Percentiles rank a stretch among this genome's conserved stretches.
Evolutionary conservation across 2,113 vertebrate genomes (phyloP).

Genomic region (Nibea albiflora): DNA sequence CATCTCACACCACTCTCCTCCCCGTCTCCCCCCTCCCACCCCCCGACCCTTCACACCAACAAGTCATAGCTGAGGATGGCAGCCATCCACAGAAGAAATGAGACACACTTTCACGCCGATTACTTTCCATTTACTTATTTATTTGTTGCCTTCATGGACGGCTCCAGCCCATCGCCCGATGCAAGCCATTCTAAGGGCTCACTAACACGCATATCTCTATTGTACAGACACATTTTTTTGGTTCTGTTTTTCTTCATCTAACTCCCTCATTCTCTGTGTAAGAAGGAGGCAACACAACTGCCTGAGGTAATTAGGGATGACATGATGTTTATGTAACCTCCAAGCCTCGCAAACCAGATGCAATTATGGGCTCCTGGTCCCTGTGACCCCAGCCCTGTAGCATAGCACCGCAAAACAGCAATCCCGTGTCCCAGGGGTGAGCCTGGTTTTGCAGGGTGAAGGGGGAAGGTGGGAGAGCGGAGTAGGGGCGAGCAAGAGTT

Average conservation of each 20-base stretch:
- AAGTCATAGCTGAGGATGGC: conserved; percentile 52
- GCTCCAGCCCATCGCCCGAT: conserved; percentile 4
- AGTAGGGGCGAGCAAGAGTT: conserved; percentile 67
- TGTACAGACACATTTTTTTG: background rate
- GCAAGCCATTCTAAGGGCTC: conserved; percentile 2
- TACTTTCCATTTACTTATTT: conserved; percentile 68
- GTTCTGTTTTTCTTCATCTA: conserved; percentile 32
- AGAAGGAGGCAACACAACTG: conserved; percentile 49
- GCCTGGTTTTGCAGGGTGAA: conserved; percentile 55
- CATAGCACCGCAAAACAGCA: conserved; percentile 57
- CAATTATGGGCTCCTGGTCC: conserved; percentile 81
- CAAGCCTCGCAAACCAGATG: conserved; percentile 82
- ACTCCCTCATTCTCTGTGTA: conserved; percentile 41
- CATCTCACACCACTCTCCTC: background rate
- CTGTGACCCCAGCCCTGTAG: conserved; percentile 74
- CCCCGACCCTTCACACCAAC: conserved; percentile 49
- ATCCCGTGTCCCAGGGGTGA: conserved; percentile 62
- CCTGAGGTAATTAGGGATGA: conserved; percentile 82
- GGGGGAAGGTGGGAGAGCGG: conserved; percentile 53
- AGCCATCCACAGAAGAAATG: conserved; percentile 38
- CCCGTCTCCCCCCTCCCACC: background rate
- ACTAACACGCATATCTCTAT: conserved; percentile 48
- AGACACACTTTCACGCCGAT: conserved; percentile 64
- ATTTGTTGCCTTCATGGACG: conserved; percentile 60
- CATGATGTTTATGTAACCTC: conserved; percentile 88